Base-by-base conservation (phyloP, 1,140 invertebrate genomes). In the Diachasmimorpha longicaudata region DNA sequence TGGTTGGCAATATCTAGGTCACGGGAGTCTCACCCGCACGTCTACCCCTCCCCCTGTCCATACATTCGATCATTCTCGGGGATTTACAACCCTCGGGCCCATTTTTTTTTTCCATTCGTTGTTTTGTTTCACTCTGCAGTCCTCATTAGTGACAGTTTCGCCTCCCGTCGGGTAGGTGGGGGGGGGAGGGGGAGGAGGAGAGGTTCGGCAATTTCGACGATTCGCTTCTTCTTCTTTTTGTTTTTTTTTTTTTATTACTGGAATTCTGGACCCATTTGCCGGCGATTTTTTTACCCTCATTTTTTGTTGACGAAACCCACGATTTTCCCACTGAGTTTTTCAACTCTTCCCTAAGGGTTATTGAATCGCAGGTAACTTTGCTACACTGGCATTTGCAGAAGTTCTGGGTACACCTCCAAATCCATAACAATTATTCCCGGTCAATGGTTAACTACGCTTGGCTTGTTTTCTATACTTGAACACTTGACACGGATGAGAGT, bases 401-500 rank as follows among this genome's bases (percentile, higher is more conserved):
- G 48, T 52, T 52, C n/a, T 6, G 48, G 6, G 23, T 13, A 25
- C 10, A 25, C 23, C 19, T 63, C 19, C 21, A 25, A 63, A 63
- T 63, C 58, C 58, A 63, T 63, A 63, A 63, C 23, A 63, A 63
- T 63, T 63, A 63, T 63, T 63, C 58, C 23, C 58, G 58, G 58
- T 63, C 58, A 63, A 63, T 13, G 58, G 58, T 31, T 25, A 63
- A 63, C 21, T 63, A 5, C 58, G 58, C 16, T 11, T 25, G 58
- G 58, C 58, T 63, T 63, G 58, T 10, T 63, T 25, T 14, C 58
- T 31, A 63, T 63, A 63, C 19, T 63, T 19, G 19, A 63, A 9
- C 23, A 63, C 58, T 63, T 63, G 58, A 25, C 23, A 63, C 58
- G 58, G 58, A 25, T 63, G 58, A 63, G 58, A 23, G 58, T 63